Conservation (phyloP, 2,113 vertebrate species). For the Onychostoma macrolepis region DNA sequence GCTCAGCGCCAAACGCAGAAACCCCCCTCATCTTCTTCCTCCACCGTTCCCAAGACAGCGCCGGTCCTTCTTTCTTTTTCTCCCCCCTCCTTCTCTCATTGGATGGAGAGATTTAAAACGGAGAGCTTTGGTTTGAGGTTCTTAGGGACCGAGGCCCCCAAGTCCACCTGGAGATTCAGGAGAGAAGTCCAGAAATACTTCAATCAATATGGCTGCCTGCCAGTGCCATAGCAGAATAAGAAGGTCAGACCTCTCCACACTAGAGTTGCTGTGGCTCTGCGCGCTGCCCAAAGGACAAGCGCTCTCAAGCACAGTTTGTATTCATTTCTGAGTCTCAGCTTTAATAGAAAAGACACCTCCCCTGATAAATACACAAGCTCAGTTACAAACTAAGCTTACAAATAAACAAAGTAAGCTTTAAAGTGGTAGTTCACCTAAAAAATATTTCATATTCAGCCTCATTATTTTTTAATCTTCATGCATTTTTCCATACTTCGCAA, state of each 20-base stretch:
- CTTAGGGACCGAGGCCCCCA: constrained; percentile 59
- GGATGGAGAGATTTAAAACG: constrained; percentile 56
- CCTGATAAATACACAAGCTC: not conserved
- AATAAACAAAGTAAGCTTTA: constrained; percentile 23
- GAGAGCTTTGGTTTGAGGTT: constrained; percentile 71
- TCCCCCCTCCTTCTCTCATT: not conserved
- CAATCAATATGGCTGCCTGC: constrained; percentile 61
- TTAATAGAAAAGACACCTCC: constrained; percentile 31
- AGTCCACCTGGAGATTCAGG: constrained; percentile 63
- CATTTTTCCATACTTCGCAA: not conserved
- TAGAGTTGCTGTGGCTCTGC: constrained; percentile 46
- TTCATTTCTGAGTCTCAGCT: constrained; percentile 32
- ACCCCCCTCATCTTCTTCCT: constrained; percentile 64
- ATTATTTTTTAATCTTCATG: not conserved
- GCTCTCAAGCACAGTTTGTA: constrained; percentile 35
- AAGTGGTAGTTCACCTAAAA: not conserved
- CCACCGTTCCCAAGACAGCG: constrained; percentile 34
- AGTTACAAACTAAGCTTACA: constrained; percentile 14
- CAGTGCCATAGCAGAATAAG: constrained; percentile 53
- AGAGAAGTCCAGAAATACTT: constrained; percentile 63
- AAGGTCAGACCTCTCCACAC: constrained; percentile 56
- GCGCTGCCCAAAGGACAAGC: constrained; percentile 44
- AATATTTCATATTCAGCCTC: not conserved
- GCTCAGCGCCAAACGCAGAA: constrained; percentile 74
- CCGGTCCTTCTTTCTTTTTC: constrained; percentile 23